These are phyloP conservation scores for Spilarctia lutea DNA, from an alignment of 2,888 invertebrate species.

Conservation along the genomic window DNA sequence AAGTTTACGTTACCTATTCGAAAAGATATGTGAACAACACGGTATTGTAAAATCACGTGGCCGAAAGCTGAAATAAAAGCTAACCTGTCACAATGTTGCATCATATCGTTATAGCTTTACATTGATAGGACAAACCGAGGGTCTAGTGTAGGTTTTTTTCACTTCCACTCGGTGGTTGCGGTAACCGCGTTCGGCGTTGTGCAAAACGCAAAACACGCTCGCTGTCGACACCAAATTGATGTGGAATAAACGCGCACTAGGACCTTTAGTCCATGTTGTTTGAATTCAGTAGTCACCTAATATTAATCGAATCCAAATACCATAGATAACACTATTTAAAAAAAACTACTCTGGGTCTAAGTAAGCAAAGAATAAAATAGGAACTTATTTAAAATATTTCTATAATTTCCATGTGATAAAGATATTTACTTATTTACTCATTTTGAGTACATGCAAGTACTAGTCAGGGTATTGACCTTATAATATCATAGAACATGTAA, in stretches of 20 bases:
- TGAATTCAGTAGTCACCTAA: background rate
- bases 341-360: background rate
- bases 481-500: constrained; percentile 1
- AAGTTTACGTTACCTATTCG: background rate
- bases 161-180: background rate
- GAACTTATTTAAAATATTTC: background rate
- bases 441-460: background rate
- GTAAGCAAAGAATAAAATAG: background rate
- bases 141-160: background rate
- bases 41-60: background rate
- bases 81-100: constrained; percentile 2
- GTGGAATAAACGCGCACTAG: too few relatives aligned
- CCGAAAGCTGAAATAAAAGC: background rate
- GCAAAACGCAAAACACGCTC: too few relatives aligned
- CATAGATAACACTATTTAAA: background rate
- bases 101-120: background rate
- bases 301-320: background rate
- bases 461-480: constrained; percentile 1
- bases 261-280: background rate
- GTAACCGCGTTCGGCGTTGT: too few relatives aligned
- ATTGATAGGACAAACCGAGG: background rate
- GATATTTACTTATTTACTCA: background rate
- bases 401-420: constrained; percentile 1
- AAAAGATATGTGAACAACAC: background rate
- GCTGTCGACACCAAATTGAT: too few relatives aligned